These are phyloP conservation scores for Andrena dorsata DNA, from an alignment of 2,888 invertebrate species.

Conservation along the genomic window DNA sequence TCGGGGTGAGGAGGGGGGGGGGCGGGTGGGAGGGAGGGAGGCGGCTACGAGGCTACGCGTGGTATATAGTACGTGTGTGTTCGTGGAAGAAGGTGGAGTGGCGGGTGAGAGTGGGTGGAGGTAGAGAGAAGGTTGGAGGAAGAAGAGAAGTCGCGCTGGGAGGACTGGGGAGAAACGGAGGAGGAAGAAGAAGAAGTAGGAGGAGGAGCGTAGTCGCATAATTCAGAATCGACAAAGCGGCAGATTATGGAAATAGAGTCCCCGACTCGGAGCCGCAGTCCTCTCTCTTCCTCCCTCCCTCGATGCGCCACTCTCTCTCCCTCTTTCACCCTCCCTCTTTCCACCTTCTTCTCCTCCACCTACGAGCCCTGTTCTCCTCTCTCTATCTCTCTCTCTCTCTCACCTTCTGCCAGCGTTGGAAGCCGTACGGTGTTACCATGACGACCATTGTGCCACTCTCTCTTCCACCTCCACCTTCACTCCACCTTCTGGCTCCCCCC, in stretches of 20 bases:
- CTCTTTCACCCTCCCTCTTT: constrained; percentile 25
- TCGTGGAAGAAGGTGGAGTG: constrained; percentile 51
- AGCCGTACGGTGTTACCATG: constrained; percentile 81
- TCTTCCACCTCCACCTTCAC: constrained; percentile 72
- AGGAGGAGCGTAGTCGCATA: constrained; percentile 82
- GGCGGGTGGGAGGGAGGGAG: constrained; percentile 5
- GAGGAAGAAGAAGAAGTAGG: constrained; percentile 59
- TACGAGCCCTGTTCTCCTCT: constrained; percentile 40
- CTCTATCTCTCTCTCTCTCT: constrained; percentile 50
- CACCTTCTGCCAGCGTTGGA: constrained; percentile 47
- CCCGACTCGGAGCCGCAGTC: constrained; percentile 79
- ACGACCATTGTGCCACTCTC: constrained; percentile 81
- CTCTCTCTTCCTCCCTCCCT: constrained; percentile 63
- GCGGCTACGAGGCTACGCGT: constrained; percentile 58
- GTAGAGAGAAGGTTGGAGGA: constrained; percentile 43
- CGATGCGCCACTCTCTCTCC: constrained; percentile 30
- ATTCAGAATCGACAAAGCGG: constrained; percentile 85
- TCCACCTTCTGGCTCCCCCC: constrained; percentile 55
- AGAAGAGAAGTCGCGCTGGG: constrained; percentile 52
- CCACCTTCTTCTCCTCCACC: constrained; percentile 49
- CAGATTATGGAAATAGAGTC: constrained; percentile 85
- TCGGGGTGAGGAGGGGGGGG: constrained; percentile 42
- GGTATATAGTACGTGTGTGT: constrained; percentile 24
- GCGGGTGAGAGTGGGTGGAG: constrained; percentile 46
- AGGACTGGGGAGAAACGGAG: constrained; percentile 44